Conservation (phyloP, 2,113 vertebrate species). For the Mormyrus lacerda region DNA sequence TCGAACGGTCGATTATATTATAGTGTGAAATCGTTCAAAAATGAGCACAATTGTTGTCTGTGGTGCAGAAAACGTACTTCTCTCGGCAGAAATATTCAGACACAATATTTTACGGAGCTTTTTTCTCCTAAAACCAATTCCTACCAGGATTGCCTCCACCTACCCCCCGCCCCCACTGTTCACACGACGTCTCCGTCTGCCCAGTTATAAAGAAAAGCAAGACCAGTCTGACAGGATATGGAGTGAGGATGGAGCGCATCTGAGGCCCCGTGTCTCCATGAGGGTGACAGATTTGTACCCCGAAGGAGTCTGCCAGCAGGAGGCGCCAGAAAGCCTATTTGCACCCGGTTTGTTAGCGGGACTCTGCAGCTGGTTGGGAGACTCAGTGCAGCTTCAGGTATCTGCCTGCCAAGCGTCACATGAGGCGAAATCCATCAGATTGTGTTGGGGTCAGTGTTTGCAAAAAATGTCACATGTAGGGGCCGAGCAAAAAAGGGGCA, state of each 20-base stretch:
- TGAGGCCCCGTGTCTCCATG: neutral
- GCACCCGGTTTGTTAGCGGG: neutral
- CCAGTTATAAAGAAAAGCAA: neutral
- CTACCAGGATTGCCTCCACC: too few species aligned
- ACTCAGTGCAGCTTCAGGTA: neutral
- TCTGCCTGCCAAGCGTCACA: neutral
- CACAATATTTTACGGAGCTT: neutral
- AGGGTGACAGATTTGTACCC: neutral
- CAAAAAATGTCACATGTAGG: neutral
- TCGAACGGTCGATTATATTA: neutral
- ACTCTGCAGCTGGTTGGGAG: neutral
- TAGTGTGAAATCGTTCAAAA: neutral
- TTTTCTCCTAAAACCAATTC: too few species aligned
- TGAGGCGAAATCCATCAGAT: neutral
- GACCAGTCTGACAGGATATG: neutral
- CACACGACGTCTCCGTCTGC: neutral
- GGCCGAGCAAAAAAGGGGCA: neutral
- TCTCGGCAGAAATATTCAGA: neutral
- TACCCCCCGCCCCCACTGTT: too few species aligned
- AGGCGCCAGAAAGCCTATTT: neutral
- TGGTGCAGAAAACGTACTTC: neutral
- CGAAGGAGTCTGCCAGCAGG: neutral
- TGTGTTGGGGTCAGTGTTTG: neutral
- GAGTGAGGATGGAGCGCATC: neutral
- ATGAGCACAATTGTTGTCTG: neutral